These are phyloP conservation scores for Anguilla japonica DNA, from an alignment of 2,113 vertebrate species.

Conservation along the genomic window DNA sequence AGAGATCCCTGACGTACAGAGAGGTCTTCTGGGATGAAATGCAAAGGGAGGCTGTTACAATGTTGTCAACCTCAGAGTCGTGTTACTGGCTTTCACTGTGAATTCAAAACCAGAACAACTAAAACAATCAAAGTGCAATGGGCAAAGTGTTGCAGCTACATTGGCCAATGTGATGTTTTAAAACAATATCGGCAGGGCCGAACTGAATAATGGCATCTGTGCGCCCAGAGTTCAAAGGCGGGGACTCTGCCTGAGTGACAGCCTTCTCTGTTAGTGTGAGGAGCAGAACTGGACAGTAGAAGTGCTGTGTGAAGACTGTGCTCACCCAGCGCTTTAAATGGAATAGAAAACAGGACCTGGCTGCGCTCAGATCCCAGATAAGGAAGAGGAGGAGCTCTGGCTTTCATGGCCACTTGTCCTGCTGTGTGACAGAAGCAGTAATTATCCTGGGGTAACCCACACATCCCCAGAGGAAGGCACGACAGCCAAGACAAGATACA, in stretches of 20 bases:
- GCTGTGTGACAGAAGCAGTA: not conserved
- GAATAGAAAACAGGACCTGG: not conserved
- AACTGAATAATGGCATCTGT: not conserved
- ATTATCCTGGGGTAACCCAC: not conserved
- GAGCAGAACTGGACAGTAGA: not conserved
- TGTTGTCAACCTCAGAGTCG: not conserved
- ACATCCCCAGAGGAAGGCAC: not conserved
- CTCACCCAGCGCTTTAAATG: not conserved
- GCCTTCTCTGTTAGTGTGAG: not conserved
- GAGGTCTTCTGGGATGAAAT: not conserved
- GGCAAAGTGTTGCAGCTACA: not conserved
- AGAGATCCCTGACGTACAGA: not conserved
- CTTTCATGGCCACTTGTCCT: not conserved
- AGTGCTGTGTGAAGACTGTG: not conserved
- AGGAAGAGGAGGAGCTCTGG: not conserved
- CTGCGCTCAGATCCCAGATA: not conserved
- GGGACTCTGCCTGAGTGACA: not conserved
- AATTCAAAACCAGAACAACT: too few species aligned
- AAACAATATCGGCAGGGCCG: not conserved
- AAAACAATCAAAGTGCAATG: not conserved
- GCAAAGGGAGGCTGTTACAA: not conserved
- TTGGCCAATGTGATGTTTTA: not conserved
- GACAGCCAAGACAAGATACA: not conserved
- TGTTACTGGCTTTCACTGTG: not conserved
- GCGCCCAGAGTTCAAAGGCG: not conserved